Base-by-base conservation (phyloP, 2,113 vertebrate species). In the Parus major region DNA sequence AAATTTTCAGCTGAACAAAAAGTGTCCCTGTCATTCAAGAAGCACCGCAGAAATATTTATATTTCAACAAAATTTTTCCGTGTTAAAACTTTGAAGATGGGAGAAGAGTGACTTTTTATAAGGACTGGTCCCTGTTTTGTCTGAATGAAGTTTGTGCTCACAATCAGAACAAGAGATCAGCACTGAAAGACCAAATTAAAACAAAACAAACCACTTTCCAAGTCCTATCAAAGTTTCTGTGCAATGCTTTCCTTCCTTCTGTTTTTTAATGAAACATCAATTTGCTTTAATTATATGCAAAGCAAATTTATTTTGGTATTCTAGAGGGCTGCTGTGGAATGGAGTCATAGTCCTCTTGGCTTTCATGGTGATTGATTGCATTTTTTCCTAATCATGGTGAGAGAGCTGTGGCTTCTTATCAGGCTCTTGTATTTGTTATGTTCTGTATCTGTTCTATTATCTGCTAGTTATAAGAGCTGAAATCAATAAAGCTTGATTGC, bases 21-120 rank as follows among this genome's bases (percentile, higher is more conserved):
- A 3, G 19, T 4, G 31, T n/a, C 46, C 11, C 28, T 39, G 31
- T 22, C 42, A 6, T 36, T 61, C 50, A 15, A 50, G 50, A 50
- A 20, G 23, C 28, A 2, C 33, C 0, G 1, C 31, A 64, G 70
- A 72, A 82, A 56, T 11, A 28, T 0, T 11, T 47, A 0, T 41
- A 13, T 44, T 79, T 56, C 63, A 28, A 19, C 25, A 61, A 31
- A 60, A 27, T 5, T 44, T 86, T 22, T 49, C 24, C 21, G 17
- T 41, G 36, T 33, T 69, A 41, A 84, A 49, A 29, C 49, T 60
- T 39, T 33, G 61, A n/a, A 70, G 39, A 6, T 9, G 22, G 4
- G 27, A 8, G 28, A 44, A 24, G 41, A 63, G n/a, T n/a, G 31
- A 36, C 20, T 70, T 75, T 36, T 6, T 19, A 1, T 29, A 25